Evolutionary conservation across 2,888 invertebrate species (phyloP).

Genomic region (Parnassius glacialis): DNA sequence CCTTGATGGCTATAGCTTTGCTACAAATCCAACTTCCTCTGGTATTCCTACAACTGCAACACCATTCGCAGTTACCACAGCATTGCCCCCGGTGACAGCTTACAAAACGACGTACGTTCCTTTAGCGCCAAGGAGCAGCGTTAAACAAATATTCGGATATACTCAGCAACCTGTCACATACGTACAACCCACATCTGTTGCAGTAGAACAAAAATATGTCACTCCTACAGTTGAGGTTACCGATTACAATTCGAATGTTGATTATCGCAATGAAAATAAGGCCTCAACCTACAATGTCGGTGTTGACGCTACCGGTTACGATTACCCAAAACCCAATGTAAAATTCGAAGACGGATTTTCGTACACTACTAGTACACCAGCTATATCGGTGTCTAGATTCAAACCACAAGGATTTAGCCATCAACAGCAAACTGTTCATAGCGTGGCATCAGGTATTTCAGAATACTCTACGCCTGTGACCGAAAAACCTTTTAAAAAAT

Average conservation of each 20-base stretch:
- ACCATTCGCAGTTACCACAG: conserved; percentile 63
- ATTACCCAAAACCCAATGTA: conserved; percentile 55
- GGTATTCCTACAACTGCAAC: conserved; percentile 68
- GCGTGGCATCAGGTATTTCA: conserved; percentile 51
- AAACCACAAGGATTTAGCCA: conserved; percentile 60
- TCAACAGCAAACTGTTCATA: conserved; percentile 60
- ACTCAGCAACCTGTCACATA: conserved; percentile 68
- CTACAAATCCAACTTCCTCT: conserved; percentile 68
- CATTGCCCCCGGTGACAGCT: conserved; percentile 52
- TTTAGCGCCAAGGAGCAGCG: conserved; percentile 60
- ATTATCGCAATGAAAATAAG: conserved; percentile 48
- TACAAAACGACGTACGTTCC: conserved; percentile 66
- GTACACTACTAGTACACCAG: conserved; percentile 57
- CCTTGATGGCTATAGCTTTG: conserved; percentile 58
- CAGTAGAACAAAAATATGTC: conserved; percentile 16
- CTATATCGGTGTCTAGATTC: conserved; percentile 56
- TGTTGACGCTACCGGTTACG: conserved; percentile 31
- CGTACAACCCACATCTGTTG: conserved; percentile 11
- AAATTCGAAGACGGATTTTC: conserved; percentile 65
- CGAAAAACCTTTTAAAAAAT: conserved; percentile 66
- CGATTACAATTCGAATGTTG: conserved; percentile 53
- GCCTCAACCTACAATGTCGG: conserved; percentile 30
- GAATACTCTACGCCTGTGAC: conserved; percentile 59
- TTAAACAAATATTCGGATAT: conserved; percentile 70
- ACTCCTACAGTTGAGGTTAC: conserved; percentile 53